Percentiles rank a stretch among this genome's conserved stretches.
phyloP scores from a whole-genome alignment of 2,888 invertebrate genomes.

The Drosophila prolongata region DNA sequence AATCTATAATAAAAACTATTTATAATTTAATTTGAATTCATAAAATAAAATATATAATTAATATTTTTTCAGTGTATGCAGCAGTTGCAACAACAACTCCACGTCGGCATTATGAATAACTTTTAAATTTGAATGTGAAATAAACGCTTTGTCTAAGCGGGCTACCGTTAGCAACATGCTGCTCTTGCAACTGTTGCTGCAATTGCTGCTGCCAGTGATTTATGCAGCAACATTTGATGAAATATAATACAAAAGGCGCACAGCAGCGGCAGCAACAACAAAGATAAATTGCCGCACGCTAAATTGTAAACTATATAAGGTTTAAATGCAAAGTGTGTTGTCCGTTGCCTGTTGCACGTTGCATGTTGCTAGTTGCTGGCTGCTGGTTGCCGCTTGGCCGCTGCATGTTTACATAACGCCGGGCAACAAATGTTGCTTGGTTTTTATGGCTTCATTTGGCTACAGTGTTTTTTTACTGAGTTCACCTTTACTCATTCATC shows the following conservation, averaged over 20 bases:
- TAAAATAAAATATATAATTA: too few relatives aligned
- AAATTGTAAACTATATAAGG: slow-evolving; percentile 75
- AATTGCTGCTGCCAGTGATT: slow-evolving; percentile 63
- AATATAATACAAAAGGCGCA: slow-evolving; percentile 75
- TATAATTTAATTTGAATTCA: too few relatives aligned
- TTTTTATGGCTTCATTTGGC: slow-evolving; percentile 27
- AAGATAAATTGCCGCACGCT: slow-evolving; percentile 73
- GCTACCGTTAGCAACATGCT: slow-evolving; percentile 71
- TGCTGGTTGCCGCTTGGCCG: slow-evolving; percentile 5
- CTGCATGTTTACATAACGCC: slow-evolving; percentile 52
- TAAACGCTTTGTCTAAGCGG: slow-evolving; percentile 74
- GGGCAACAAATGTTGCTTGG: slow-evolving; percentile 26
- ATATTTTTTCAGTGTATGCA: slow-evolving; percentile 1
- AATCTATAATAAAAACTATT: too few relatives aligned
- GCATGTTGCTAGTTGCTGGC: slow-evolving; percentile 23
- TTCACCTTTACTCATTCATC: neutral
- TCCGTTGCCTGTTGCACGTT: slow-evolving; percentile 24
- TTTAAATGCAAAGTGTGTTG: slow-evolving; percentile 64
- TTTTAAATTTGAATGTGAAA: slow-evolving; percentile 78
- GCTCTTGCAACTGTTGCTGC: slow-evolving; percentile 19
- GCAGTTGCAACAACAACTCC: slow-evolving; percentile 25
- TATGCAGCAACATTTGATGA: slow-evolving; percentile 78
- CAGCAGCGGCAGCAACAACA: slow-evolving; percentile 52
- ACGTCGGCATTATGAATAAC: slow-evolving; percentile 76
- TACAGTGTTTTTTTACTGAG: neutral